Conservation (phyloP, 2,113 vertebrate species). For the Chelonoidis abingdonii region DNA sequence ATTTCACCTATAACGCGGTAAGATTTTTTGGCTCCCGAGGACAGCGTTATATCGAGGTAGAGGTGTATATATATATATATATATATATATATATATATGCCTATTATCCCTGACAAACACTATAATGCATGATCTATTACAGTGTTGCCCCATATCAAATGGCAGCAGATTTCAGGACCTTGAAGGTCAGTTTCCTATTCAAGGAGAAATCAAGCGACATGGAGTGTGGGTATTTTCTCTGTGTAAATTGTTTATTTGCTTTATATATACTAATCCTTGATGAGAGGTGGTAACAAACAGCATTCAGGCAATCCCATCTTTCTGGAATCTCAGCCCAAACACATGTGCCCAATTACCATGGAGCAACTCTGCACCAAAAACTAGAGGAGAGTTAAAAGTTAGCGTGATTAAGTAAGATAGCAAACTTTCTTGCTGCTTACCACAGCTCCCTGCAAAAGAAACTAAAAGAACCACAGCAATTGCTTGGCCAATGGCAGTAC, state of each 20-base stretch:
- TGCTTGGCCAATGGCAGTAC: neutral
- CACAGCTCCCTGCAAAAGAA: neutral
- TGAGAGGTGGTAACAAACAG: neutral
- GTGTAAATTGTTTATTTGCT: neutral
- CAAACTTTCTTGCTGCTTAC: rapidly evolving
- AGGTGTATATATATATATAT: neutral
- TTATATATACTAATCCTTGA: neutral
- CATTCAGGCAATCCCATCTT: neutral
- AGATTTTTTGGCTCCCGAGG: no score
- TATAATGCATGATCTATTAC: neutral
- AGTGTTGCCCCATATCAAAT: neutral
- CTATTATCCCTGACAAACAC: no score
- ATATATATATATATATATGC: neutral
- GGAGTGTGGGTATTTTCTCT: neutral
- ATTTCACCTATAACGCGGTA: no score
- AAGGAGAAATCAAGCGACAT: neutral
- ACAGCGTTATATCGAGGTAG: no score
- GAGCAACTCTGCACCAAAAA: neutral
- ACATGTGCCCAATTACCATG: neutral
- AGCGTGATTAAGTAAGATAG: neutral
- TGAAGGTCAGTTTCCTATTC: neutral
- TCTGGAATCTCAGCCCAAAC: neutral
- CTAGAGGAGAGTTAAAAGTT: neutral
- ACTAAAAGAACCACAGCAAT: neutral
- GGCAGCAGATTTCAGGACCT: rapidly evolving